Evolutionary conservation across 1,140 invertebrate genomes (phyloP).

Genomic region (Nymphalis io): DNA sequence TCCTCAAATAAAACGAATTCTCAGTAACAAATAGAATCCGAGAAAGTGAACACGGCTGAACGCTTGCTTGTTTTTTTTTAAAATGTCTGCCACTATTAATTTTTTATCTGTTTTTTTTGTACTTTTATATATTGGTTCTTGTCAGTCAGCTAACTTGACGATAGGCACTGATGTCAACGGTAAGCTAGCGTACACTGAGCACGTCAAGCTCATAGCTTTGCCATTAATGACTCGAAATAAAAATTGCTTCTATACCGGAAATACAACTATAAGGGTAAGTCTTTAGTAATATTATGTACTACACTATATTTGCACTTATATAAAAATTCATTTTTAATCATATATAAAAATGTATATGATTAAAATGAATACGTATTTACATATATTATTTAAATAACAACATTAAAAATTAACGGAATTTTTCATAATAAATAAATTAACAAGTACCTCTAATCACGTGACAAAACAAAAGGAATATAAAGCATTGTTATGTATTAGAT

Average conservation of each 20-base stretch:
- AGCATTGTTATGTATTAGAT: too few species aligned
- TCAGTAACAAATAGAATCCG: background rate
- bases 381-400: too few species aligned
- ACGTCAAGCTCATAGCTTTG: conserved; percentile 51
- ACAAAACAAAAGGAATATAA: too few species aligned
- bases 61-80: background rate
- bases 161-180: conserved; percentile 48
- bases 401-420: too few species aligned
- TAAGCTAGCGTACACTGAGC: conserved; percentile 47
- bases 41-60: background rate
- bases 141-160: conserved; percentile 28
- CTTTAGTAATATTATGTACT: background rate
- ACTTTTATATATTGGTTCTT: conserved; percentile 20
- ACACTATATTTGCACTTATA: too few species aligned
- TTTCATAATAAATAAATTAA: too few species aligned
- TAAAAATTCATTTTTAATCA: too few species aligned
- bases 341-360: too few species aligned
- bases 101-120: conserved; percentile 9
- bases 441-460: too few species aligned
- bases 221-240: conserved; percentile 56
- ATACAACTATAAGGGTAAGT: conserved; percentile 57
- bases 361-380: too few species aligned
- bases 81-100: conserved; percentile 34
- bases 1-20: background rate
- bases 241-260: conserved; percentile 60